Evolutionary conservation across 1,140 invertebrate genomes (phyloP).

Genomic region (Meteorus sp.): DNA sequence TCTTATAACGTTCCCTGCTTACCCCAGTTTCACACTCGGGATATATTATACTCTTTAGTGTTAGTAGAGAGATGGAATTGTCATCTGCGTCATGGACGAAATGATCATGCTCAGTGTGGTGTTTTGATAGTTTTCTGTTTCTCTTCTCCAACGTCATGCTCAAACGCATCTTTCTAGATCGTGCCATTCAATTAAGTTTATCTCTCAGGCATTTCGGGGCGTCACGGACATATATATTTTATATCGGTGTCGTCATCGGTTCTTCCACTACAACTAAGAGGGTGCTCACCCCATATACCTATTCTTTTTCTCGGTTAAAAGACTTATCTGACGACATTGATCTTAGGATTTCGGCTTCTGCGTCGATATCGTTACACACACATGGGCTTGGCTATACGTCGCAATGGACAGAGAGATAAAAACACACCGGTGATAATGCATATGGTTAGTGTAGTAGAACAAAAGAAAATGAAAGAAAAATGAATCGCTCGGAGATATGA

Average conservation of each 20-base stretch:
- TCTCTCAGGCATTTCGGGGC: slow-evolving; percentile 32
- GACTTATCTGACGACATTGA: slow-evolving; percentile 21
- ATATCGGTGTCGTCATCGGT: slow-evolving; percentile 27
- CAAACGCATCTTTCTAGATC: neutral
- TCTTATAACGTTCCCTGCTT: neutral
- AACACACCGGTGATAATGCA: neutral
- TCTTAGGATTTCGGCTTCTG: neutral
- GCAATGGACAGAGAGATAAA: neutral
- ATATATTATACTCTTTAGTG: neutral
- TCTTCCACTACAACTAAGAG: slow-evolving; percentile 11
- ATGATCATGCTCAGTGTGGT: neutral
- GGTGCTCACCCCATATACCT: slow-evolving; percentile 12
- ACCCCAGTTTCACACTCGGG: neutral
- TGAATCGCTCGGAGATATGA: neutral
- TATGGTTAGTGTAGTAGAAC: neutral
- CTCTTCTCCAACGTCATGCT: neutral
- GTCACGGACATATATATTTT: slow-evolving; percentile 30
- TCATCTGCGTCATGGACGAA: neutral
- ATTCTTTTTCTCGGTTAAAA: slow-evolving; percentile 15
- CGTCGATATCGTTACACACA: neutral
- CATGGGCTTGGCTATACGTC: neutral
- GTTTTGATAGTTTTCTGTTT: slow-evolving; percentile 4
- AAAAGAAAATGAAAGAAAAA: neutral
- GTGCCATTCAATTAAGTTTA: slow-evolving; percentile 40
- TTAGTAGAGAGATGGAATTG: neutral